Evolutionary conservation across 2,797 vertebrate genomes (phyloP).

Genomic region (Sphenopsis melanotis): DNA sequence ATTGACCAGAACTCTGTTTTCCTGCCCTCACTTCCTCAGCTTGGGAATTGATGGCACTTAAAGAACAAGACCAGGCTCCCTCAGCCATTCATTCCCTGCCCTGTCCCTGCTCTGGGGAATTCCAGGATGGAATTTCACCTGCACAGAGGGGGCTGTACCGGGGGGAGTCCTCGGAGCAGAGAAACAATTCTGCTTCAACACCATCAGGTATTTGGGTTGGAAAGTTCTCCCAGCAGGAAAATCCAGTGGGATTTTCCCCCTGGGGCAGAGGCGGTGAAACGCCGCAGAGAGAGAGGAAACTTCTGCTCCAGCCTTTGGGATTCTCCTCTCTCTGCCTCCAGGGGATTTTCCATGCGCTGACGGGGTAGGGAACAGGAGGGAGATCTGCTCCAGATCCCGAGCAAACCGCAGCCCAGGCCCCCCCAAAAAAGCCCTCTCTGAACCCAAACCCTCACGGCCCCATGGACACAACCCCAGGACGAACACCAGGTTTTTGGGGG

Average conservation of each 20-base stretch:
- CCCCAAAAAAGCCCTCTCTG: neutral
- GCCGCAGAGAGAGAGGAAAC: neutral
- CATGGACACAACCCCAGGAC: neutral
- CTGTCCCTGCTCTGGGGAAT: neutral
- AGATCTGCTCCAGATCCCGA: neutral
- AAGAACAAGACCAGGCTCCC: rapidly evolving
- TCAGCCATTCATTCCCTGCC: rapidly evolving
- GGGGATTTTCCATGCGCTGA: neutral
- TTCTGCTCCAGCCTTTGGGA: neutral
- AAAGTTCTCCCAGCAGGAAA: rapidly evolving
- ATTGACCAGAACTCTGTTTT: neutral
- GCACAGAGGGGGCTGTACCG: rapidly evolving
- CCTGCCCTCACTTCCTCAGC: neutral
- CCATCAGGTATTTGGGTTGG: rapidly evolving
- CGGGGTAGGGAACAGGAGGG: neutral
- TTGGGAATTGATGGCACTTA: neutral
- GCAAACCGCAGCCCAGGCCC: neutral
- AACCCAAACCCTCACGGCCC: neutral
- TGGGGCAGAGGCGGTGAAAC: rapidly evolving
- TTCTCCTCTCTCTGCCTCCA: neutral
- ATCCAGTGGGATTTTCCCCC: neutral
- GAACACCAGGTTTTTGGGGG: neutral
- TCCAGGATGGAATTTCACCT: neutral
- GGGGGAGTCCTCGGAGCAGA: no score
- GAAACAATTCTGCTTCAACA: neutral